These are phyloP conservation scores for Dasysyrphus albostriatus DNA, from an alignment of 2,888 invertebrate species.

Conservation along the genomic window DNA sequence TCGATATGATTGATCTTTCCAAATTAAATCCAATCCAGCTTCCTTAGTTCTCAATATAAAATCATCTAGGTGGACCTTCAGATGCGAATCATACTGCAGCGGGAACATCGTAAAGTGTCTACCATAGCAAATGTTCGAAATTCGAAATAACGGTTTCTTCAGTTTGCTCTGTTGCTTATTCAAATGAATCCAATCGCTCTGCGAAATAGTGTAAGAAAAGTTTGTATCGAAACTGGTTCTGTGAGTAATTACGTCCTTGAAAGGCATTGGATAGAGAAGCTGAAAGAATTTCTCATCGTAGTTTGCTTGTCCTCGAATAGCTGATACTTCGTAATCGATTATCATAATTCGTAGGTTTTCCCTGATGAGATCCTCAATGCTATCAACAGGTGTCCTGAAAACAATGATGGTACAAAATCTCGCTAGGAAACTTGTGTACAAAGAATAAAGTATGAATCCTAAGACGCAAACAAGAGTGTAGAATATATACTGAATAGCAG, in stretches of 20 bases:
- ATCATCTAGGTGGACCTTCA: background rate
- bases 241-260: background rate
- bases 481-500: background rate
- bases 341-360: slow-evolving; percentile 6
- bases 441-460: background rate
- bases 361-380: background rate
- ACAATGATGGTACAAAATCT: background rate
- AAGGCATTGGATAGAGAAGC: slow-evolving; percentile 5
- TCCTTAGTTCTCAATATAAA: slow-evolving; percentile 5
- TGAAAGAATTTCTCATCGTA: slow-evolving; percentile 4
- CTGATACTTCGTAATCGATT: background rate
- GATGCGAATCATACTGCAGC: slow-evolving; percentile 9
- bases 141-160: background rate
- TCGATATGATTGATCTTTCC: background rate
- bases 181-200: background rate
- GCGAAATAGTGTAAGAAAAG: background rate
- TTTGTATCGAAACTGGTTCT: background rate
- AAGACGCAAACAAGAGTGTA: background rate
- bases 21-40: background rate
- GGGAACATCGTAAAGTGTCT: background rate
- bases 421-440: background rate
- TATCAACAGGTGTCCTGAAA: background rate
- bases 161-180: background rate
- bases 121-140: slow-evolving; percentile 2
- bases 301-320: background rate